Percentiles rank a stretch among this genome's conserved stretches.
These are phyloP conservation scores for Cabera pusaria DNA, from an alignment of 2,888 invertebrate genomes.

Conservation along the genomic window DNA sequence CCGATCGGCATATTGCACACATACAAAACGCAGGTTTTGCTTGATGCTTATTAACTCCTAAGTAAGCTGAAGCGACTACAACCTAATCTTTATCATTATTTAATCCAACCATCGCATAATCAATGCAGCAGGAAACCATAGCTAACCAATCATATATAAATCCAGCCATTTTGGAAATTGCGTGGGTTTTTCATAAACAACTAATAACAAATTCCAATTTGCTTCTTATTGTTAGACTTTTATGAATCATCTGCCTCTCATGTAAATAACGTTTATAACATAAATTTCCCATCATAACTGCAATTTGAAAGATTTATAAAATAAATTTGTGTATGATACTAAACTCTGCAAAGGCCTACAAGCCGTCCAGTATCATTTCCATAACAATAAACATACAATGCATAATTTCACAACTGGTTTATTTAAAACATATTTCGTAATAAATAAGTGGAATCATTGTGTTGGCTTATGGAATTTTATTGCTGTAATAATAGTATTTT, in stretches of 20 bases:
- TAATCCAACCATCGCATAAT: too few relatives aligned
- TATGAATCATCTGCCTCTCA: slow-evolving; percentile 17
- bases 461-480: slow-evolving; percentile 35
- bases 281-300: slow-evolving; percentile 23
- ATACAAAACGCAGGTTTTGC: too few relatives aligned
- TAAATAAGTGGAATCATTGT: slow-evolving; percentile 44
- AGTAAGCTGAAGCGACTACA: too few relatives aligned
- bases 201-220: slow-evolving; percentile 10
- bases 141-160: slow-evolving; percentile 1
- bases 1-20: too few relatives aligned
- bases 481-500: slow-evolving; percentile 31
- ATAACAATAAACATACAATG: slow-evolving; percentile 33
- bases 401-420: slow-evolving; percentile 35
- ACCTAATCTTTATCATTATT: too few relatives aligned
- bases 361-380: slow-evolving; percentile 30
- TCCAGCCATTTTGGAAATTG: not conserved
- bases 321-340: slow-evolving; percentile 9
- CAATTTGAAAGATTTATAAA: slow-evolving; percentile 25
- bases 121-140: slow-evolving; percentile 4
- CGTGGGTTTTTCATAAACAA: slow-evolving; percentile 15
- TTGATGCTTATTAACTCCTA: too few relatives aligned
- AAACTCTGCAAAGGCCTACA: slow-evolving; percentile 17
- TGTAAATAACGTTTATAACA: slow-evolving; percentile 22
- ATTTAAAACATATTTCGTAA: slow-evolving; percentile 44
- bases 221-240: slow-evolving; percentile 15